A percentile compares a stretch with the other conserved stretches of the same genome.
phyloP scores from a whole-genome alignment of 2,888 invertebrate genomes.

The Tiliacea citrago region DNA sequence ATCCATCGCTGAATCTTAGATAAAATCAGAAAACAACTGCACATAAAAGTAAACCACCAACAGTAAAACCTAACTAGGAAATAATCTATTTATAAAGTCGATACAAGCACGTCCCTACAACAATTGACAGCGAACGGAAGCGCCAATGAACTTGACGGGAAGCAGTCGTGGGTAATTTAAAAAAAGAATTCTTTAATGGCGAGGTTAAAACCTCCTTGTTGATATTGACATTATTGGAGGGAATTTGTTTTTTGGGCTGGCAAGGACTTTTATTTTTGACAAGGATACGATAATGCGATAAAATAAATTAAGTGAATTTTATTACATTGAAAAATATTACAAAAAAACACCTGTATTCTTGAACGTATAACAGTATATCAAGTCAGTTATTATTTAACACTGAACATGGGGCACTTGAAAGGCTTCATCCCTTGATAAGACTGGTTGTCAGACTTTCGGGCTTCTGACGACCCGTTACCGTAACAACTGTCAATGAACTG shows the following conservation, averaged over 20 bases:
- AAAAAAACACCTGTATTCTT: not conserved
- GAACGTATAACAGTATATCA: no score
- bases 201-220: conserved; percentile 61
- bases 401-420: no score
- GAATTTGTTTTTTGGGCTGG: conserved; percentile 55
- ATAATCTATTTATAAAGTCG: conserved; percentile 45
- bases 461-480: no score
- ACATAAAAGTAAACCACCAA: not conserved
- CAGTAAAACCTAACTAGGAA: conserved; percentile 4
- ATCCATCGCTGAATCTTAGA: not conserved
- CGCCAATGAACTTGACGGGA: conserved; percentile 85
- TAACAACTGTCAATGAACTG: no score
- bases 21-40: not conserved
- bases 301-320: conserved; percentile 29
- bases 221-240: conserved; percentile 66
- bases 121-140: conserved; percentile 79
- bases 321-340: conserved; percentile 6
- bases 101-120: conserved; percentile 61
- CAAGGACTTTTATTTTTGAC: conserved; percentile 60
- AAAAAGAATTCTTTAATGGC: conserved; percentile 60
- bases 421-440: no score
- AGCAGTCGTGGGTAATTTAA: conserved; percentile 78
- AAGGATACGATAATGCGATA: conserved; percentile 12
- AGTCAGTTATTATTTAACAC: no score
- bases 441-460: no score